Evolutionary conservation across 2,113 vertebrate genomes (phyloP).

Genomic region (Hippocampus mohnikei): DNA sequence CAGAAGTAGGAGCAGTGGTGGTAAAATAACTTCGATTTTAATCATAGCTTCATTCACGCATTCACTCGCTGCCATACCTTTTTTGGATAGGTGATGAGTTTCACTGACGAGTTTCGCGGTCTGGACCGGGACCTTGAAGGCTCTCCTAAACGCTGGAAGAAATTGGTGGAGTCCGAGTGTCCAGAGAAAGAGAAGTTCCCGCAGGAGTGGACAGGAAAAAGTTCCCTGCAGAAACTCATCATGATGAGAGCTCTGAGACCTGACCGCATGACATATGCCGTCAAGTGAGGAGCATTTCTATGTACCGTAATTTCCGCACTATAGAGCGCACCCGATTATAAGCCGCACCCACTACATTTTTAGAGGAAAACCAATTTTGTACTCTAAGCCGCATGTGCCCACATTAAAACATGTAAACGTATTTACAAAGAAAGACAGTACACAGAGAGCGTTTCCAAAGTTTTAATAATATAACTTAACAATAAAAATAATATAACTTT

Average conservation of each 20-base stretch:
- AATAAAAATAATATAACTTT: no score
- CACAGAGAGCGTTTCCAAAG: no score
- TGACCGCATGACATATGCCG: slow-evolving; percentile 69
- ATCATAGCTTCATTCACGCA: not conserved
- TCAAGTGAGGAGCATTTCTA: slow-evolving; percentile 51
- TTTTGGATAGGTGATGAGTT: slow-evolving; percentile 62
- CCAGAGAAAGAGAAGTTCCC: slow-evolving; percentile 76
- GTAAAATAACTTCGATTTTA: not conserved
- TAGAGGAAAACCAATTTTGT: no score
- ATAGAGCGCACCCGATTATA: no score
- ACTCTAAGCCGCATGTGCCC: no score
- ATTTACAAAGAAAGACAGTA: no score
- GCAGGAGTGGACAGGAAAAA: slow-evolving; percentile 75
- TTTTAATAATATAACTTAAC: no score
- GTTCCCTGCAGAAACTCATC: slow-evolving; percentile 73
- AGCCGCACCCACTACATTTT: no score
- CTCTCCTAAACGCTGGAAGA: slow-evolving; percentile 74
- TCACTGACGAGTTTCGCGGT: slow-evolving; percentile 74
- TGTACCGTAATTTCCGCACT: no score
- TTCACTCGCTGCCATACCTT: not conserved
- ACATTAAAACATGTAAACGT: no score
- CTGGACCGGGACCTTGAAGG: slow-evolving; percentile 76
- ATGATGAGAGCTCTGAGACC: slow-evolving; percentile 71
- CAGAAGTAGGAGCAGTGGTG: no score
- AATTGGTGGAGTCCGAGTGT: slow-evolving; percentile 72